Conservation (phyloP, 1,140 invertebrate genomes). For the Alviniconcha marisindica region DNA sequence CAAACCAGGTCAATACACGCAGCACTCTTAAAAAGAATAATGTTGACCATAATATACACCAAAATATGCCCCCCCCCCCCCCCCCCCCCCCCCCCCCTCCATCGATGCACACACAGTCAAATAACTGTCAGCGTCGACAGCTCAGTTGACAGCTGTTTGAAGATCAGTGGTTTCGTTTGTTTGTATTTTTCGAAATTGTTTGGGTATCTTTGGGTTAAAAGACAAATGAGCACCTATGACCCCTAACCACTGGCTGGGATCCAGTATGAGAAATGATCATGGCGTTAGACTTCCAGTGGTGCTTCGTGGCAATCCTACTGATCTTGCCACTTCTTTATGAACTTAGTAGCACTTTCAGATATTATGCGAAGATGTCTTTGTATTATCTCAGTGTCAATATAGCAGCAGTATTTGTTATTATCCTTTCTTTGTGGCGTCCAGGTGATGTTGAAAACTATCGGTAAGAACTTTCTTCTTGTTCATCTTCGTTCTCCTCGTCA, state of each 20-base stretch:
- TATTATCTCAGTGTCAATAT: slow-evolving; percentile 53
- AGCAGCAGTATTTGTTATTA: slow-evolving; percentile 45
- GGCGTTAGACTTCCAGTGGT: slow-evolving; percentile 58
- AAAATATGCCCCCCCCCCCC: too few species aligned
- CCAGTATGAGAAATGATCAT: slow-evolving; percentile 26
- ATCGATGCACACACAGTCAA: too few species aligned
- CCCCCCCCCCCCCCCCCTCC: too few species aligned
- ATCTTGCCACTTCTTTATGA: slow-evolving; percentile 60
- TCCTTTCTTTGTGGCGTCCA: slow-evolving; percentile 49
- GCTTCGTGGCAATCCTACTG: slow-evolving; percentile 53
- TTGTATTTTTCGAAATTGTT: too few species aligned
- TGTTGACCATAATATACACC: too few species aligned
- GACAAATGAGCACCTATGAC: background rate
- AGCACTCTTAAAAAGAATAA: too few species aligned
- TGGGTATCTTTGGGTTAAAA: background rate
- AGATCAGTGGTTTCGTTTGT: too few species aligned
- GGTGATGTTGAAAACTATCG: slow-evolving; percentile 58
- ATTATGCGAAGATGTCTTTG: slow-evolving; percentile 62
- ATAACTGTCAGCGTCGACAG: too few species aligned
- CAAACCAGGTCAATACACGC: too few species aligned
- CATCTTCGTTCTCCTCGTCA: too few species aligned
- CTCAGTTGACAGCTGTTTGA: too few species aligned
- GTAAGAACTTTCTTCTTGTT: too few species aligned
- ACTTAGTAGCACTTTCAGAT: slow-evolving; percentile 57
- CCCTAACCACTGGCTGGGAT: background rate